Evolutionary conservation across 2,888 invertebrate genomes (phyloP).

Genomic region (Tachina grossa): DNA sequence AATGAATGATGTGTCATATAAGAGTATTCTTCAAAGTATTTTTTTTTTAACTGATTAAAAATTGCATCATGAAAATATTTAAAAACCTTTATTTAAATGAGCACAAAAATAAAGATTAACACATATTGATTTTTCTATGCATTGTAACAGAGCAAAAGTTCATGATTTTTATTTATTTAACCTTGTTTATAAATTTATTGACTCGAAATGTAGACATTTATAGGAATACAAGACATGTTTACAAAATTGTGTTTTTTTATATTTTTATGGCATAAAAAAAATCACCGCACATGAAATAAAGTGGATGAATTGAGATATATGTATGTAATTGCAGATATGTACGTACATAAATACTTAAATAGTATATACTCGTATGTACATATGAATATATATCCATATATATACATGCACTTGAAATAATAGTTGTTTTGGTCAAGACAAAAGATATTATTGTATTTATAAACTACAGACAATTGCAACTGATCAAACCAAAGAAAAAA

Average conservation of each 20-base stretch:
- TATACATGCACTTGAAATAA: background rate
- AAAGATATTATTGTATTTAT: conserved; percentile 8
- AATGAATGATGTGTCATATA: background rate
- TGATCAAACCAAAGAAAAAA: conserved; percentile 37
- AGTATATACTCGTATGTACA: background rate
- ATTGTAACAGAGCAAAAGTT: conserved; percentile 66
- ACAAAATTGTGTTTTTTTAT: conserved; percentile 14
- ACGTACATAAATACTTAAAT: background rate
- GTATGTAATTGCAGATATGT: background rate
- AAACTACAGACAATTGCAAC: conserved; percentile 15
- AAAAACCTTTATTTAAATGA: background rate
- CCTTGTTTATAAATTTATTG: conserved; percentile 71
- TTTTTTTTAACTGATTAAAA: conserved; percentile 26
- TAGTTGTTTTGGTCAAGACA: conserved; percentile 54
- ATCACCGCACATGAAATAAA: conserved; percentile 1
- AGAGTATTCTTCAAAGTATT: conserved; percentile 31
- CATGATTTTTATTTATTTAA: conserved; percentile 72
- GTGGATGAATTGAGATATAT: background rate
- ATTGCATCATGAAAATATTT: background rate
- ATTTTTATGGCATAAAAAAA: conserved; percentile 8
- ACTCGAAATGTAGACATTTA: conserved; percentile 48
- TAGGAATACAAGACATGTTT: conserved; percentile 53
- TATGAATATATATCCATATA: background rate
- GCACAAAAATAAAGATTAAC: background rate
- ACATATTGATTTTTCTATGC: background rate